Conservation (phyloP, 1,140 invertebrate species). For the Pseudomyrmex concolor region DNA sequence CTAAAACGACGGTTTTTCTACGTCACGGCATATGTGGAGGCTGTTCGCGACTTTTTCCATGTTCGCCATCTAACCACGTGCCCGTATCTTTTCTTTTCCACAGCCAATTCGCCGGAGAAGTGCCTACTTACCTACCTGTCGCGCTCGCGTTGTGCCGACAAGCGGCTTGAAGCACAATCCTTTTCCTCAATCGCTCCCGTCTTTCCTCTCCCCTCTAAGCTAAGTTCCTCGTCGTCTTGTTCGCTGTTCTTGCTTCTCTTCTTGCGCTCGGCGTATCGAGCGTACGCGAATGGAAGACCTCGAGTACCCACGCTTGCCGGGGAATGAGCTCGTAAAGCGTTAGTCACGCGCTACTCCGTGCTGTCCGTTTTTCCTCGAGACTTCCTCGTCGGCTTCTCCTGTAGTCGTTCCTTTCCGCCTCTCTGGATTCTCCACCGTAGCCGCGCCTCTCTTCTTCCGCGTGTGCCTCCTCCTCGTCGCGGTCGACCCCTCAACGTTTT, state of each 20-base stretch:
- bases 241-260: constrained; percentile 47
- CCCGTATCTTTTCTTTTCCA: constrained; percentile 14
- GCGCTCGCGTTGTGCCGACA: constrained; percentile 39
- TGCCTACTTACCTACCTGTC: constrained; percentile 4
- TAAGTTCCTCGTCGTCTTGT: neutral
- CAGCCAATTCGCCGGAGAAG: constrained; percentile 47
- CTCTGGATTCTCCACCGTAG: constrained; percentile 15
- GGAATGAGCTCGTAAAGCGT: constrained; percentile 77
- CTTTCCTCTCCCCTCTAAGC: neutral
- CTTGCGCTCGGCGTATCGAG: constrained; percentile 31
- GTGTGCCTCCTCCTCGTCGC: constrained; percentile 8
- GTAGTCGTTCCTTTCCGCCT: constrained; percentile 34
- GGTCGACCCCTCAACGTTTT: constrained; percentile 57
- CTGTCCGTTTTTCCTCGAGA: constrained; percentile 69
- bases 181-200: neutral
- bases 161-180: constrained; percentile 19
- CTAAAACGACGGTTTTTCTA: constrained; percentile 53
- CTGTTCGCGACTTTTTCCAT: constrained; percentile 63
- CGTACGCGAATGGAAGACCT: constrained; percentile 27
- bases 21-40: constrained; percentile 58
- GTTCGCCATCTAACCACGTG: constrained; percentile 62
- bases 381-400: constrained; percentile 37
- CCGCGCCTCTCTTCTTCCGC: constrained; percentile 43
- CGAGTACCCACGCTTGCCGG: constrained; percentile 51
- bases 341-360: constrained; percentile 79